Evolutionary conservation across 2,888 invertebrate species (phyloP), one percentile per base, ranked within the genome.

Genomic region (Trilocha varians): DNA sequence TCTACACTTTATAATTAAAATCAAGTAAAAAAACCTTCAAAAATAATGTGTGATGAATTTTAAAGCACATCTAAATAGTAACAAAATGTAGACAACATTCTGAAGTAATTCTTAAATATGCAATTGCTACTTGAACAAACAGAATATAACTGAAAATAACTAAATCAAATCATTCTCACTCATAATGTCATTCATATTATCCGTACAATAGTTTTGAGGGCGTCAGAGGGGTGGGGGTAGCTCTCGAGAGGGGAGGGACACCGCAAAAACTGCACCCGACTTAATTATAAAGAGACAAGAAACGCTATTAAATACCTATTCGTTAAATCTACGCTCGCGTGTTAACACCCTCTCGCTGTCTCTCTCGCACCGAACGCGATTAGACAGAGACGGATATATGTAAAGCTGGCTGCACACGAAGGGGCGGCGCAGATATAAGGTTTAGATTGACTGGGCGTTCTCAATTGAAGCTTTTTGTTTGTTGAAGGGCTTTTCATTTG

Each of bases 401-500:
- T 70, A 47, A 41, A 44, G 38, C 41, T 55, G 38, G 54, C 91
- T 60, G 91, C 91, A 93, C 93, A 13, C 75, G 47, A 93, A 59
- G 94, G 96, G 55, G 97, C 96, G 52, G 80, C 62, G 76, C 57
- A 63, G 73, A 78, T 80, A 79, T 79, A 78, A 75, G 77, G 75
- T 82, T 85, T 82, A 79, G 78, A 85, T 84, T 80, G 84, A 83
- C 83, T 85, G 84, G 84, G 84, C 79, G 84, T 76, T 80, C 80
- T 80, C 82, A 71, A 80, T 83, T 68, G 70, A 70, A 52, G 49
- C 45, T 80, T 82, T 83, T 73, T 76, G 75, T 74, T 71, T 65
- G 74, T 54, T 47, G 42, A 47, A 38, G 38, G 71, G 73, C 69
- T 77, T 75, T 78, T 78, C 82, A 83, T 83, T 82, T 68, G 78